These are phyloP conservation scores for Cebus imitator DNA, from an alignment of 2,113 vertebrate species.

Conservation along the genomic window DNA sequence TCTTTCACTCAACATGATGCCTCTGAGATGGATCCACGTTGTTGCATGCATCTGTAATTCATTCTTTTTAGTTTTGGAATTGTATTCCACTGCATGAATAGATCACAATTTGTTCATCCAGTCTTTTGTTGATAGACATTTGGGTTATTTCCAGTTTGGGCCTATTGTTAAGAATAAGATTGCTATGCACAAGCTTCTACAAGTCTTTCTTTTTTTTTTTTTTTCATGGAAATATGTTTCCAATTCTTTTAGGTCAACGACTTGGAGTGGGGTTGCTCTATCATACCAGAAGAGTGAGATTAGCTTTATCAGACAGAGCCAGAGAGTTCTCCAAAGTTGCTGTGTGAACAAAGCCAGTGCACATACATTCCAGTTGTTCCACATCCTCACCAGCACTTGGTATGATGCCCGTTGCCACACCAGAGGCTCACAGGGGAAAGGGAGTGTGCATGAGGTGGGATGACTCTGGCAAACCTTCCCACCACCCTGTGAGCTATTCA, in stretches of 20 bases:
- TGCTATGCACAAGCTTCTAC: neutral
- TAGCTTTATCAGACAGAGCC: neutral
- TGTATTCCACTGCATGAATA: neutral
- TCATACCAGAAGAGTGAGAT: neutral
- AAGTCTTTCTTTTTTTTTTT: neutral
- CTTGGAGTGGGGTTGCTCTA: neutral
- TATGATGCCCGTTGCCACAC: neutral
- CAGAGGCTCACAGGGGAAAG: neutral
- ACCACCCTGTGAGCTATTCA: neutral
- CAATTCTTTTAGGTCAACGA: slow-evolving; percentile 2
- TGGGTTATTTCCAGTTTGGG: neutral
- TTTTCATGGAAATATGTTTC: neutral
- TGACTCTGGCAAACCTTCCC: neutral
- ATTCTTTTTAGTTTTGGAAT: neutral
- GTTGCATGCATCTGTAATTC: neutral
- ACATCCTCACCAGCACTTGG: fast-evolving
- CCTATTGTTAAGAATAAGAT: neutral
- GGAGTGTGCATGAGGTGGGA: neutral
- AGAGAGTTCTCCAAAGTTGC: neutral
- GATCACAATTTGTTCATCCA: neutral
- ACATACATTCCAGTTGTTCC: neutral
- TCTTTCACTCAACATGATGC: neutral
- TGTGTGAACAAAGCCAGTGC: neutral
- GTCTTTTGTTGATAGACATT: neutral
- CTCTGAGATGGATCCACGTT: neutral